These are phyloP conservation scores for Sebastes steindachneri DNA, from an alignment of 2,797 vertebrate species.

Conservation along the genomic window DNA sequence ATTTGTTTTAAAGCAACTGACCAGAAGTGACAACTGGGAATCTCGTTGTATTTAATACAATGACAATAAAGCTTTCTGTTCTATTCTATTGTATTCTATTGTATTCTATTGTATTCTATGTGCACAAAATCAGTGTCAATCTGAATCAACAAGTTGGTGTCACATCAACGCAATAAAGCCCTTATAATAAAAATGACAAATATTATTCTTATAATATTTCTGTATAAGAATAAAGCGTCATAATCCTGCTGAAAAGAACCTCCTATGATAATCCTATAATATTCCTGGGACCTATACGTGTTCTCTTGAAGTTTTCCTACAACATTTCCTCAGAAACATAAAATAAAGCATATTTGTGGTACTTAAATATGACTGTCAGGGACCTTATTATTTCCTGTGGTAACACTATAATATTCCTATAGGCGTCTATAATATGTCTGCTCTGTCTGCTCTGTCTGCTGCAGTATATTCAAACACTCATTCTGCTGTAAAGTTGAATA, in stretches of 20 bases:
- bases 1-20: no score
- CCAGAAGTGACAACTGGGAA: no score
- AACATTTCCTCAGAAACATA: conserved; percentile 10
- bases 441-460: conserved; percentile 22
- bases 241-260: neutral
- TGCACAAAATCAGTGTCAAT: neutral
- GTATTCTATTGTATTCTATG: no score
- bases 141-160: conserved; percentile 56
- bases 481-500: neutral
- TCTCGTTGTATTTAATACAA: no score
- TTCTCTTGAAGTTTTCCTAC: conserved; percentile 3
- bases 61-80: no score
- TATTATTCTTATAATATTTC: neutral
- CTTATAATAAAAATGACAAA: neutral
- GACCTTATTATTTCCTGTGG: conserved; percentile 44
- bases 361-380: neutral
- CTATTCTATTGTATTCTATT: no score
- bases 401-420: conserved; percentile 43
- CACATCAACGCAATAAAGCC: neutral
- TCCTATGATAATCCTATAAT: neutral
- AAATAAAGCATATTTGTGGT: conserved; percentile 10
- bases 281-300: neutral
- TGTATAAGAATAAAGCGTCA: neutral
- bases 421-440: conserved; percentile 41
- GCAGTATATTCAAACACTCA: neutral